A percentile compares a stretch with the other conserved stretches of the same genome.
Conservation (phyloP, 2,888 invertebrate genomes). For the Drosophila gaucha region DNA sequence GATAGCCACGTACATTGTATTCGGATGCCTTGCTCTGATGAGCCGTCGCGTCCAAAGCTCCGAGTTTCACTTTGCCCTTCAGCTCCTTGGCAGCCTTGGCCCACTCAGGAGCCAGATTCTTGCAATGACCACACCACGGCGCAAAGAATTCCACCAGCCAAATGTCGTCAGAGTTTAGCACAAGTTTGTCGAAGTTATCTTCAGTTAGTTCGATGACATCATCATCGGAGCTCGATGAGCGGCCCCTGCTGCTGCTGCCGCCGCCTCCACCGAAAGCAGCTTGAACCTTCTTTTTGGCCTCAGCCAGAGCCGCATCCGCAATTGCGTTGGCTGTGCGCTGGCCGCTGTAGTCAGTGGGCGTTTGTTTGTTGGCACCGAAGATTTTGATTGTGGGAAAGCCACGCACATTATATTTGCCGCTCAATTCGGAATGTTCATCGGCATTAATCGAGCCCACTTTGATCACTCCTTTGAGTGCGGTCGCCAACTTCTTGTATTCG, state of each 20-base stretch:
- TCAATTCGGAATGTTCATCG: slow-evolving; percentile 93
- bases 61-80: slow-evolving; percentile 98
- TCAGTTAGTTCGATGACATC: slow-evolving; percentile 97
- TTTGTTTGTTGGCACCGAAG: slow-evolving; percentile 93
- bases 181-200: slow-evolving; percentile 96
- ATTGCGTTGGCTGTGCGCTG: slow-evolving; percentile 93
- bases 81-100: slow-evolving; percentile 96
- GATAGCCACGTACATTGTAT: slow-evolving; percentile 96
- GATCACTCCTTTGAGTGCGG: slow-evolving; percentile 95
- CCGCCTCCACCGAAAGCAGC: slow-evolving; percentile 86
- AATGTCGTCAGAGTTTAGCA: slow-evolving; percentile 96
- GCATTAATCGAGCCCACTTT: slow-evolving; percentile 98
- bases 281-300: slow-evolving; percentile 90
- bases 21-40: slow-evolving; percentile 92
- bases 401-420: slow-evolving; percentile 91
- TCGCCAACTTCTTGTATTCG: slow-evolving; percentile 97
- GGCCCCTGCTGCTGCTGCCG: slow-evolving; percentile 59
- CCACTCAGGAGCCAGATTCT: slow-evolving; percentile 98
- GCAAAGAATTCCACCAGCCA: slow-evolving; percentile 99
- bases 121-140: slow-evolving; percentile 98
- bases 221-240: slow-evolving; percentile 56
- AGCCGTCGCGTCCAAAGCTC: slow-evolving; percentile 97
- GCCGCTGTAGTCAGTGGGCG: slow-evolving; percentile 93
- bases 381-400: slow-evolving; percentile 99
- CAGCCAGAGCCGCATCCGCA: slow-evolving; percentile 93